These are phyloP conservation scores for Rallus limicola DNA, from an alignment of 2,113 vertebrate species.

Conservation along the genomic window DNA sequence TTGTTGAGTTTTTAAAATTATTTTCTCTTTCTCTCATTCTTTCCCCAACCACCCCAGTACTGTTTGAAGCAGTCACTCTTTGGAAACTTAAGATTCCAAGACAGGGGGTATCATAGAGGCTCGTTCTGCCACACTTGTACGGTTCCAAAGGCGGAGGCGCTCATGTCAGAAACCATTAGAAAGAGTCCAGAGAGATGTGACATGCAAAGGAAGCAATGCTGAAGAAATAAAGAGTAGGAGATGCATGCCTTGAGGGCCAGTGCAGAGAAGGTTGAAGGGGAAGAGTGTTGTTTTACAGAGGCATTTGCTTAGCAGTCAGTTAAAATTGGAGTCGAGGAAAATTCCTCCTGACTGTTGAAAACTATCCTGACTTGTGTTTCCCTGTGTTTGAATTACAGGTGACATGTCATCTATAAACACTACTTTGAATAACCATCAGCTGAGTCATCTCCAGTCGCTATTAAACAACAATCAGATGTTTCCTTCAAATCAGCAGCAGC, in stretches of 20 bases:
- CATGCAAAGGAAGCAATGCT: not conserved
- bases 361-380: constrained; percentile 6
- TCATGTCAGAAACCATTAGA: not conserved
- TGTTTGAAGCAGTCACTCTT: not conserved
- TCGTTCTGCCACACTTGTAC: not conserved
- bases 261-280: not conserved
- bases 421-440: constrained; percentile 85
- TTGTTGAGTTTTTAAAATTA: not conserved
- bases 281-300: not conserved
- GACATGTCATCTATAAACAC: constrained; percentile 87
- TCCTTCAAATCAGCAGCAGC: constrained; percentile 85
- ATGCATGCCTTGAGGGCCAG: not conserved
- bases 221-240: not conserved
- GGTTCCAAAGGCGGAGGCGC: not conserved
- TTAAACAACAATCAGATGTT: constrained; percentile 85
- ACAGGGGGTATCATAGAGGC: not conserved
- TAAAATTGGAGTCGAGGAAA: not conserved
- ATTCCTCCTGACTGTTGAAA: not conserved
- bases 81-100: not conserved
- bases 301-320: not conserved
- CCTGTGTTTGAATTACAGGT: constrained; percentile 81
- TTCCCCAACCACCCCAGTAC: not conserved
- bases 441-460: constrained; percentile 85
- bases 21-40: not conserved
- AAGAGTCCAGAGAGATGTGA: not conserved